Conservation (phyloP, 2,797 vertebrate genomes). For the Podargus strigoides region DNA sequence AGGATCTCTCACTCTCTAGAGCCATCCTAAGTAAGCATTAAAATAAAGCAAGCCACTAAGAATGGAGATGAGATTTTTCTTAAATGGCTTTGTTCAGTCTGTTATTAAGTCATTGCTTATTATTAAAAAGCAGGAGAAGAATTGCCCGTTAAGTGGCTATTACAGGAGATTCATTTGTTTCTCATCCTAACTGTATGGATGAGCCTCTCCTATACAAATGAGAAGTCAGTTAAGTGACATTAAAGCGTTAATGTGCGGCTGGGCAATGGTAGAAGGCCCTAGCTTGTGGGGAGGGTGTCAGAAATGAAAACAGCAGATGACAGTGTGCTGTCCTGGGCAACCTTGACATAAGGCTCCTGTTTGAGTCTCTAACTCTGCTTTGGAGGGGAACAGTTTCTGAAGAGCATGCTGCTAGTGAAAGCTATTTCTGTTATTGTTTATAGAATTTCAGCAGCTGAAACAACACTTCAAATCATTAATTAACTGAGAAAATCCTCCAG, state of each 20-base stretch:
- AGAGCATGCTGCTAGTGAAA: background rate
- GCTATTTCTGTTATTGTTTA: background rate
- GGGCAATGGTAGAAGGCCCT: background rate
- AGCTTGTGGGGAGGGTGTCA: background rate
- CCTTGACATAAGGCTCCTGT: background rate
- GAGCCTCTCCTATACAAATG: background rate
- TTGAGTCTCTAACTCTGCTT: background rate
- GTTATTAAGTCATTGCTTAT: background rate
- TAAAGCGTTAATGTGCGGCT: background rate
- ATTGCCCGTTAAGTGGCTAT: rapidly evolving
- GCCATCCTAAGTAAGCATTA: background rate
- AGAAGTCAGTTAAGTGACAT: background rate
- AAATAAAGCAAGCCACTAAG: background rate
- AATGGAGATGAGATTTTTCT: background rate
- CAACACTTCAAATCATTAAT: background rate
- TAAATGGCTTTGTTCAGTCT: background rate
- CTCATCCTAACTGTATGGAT: background rate
- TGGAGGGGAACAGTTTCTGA: background rate
- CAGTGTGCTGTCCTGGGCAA: background rate
- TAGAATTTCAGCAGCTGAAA: background rate
- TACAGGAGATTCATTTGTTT: background rate
- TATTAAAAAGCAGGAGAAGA: background rate
- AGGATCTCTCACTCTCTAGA: background rate
- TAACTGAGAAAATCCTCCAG: slow-evolving; percentile 25
- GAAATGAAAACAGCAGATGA: background rate